Percentiles rank a stretch among this genome's conserved stretches.
Conservation (phyloP, 2,113 vertebrate genomes). For the Thryonomys swinderianus region DNA sequence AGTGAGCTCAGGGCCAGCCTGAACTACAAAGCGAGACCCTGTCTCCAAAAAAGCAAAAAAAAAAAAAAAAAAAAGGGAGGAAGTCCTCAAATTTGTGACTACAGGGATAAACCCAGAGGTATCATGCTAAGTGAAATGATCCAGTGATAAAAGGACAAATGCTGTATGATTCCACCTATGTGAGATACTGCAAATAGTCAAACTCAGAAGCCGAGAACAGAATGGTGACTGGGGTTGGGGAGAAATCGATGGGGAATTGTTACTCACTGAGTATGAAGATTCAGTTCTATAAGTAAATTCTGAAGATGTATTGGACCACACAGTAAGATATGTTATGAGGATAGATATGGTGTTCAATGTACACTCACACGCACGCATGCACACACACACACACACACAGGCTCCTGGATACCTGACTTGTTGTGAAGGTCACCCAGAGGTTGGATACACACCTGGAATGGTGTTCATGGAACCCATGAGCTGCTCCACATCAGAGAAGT, state of each 20-base stretch:
- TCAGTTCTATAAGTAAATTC: not conserved
- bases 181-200: not conserved
- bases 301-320: not conserved
- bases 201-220: not conserved
- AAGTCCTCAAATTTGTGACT: not conserved
- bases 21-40: too few species aligned
- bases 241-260: not conserved
- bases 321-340: not conserved
- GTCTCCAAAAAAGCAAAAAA: too few species aligned
- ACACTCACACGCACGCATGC: not conserved
- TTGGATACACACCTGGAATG: conserved; percentile 88
- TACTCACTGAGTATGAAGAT: not conserved
- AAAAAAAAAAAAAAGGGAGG: too few species aligned
- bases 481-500: conserved; percentile 93
- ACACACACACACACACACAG: too few species aligned
- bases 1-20: too few species aligned
- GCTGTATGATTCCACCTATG: not conserved
- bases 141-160: not conserved
- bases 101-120: not conserved
- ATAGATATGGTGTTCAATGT: not conserved
- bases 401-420: not conserved
- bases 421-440: rapidly evolving
- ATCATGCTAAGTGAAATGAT: not conserved
- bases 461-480: conserved; percentile 94
- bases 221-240: not conserved